phyloP scores from a whole-genome alignment of 2,797 vertebrate genomes.

The Oreortyx pictus region DNA sequence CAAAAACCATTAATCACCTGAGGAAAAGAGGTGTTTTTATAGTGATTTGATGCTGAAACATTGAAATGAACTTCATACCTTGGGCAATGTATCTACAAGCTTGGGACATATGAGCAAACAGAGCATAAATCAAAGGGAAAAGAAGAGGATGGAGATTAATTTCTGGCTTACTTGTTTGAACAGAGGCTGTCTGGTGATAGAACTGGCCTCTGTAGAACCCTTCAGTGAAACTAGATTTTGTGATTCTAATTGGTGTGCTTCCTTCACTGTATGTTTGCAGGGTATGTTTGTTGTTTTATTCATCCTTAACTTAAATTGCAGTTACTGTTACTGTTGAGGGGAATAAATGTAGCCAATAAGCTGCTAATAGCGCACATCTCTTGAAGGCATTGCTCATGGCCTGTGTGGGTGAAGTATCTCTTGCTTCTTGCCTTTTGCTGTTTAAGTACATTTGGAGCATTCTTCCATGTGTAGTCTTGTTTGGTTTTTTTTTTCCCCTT shows the following conservation, averaged over 20 bases:
- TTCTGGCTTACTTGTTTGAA: neutral
- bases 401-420: neutral
- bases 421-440: neutral
- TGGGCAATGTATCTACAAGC: neutral
- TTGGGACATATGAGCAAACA: neutral
- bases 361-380: neutral
- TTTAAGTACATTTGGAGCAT: neutral
- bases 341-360: neutral
- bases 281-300: neutral
- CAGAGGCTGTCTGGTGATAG: rapidly evolving
- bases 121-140: neutral
- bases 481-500: neutral
- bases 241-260: neutral
- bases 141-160: neutral
- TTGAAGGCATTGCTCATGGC: neutral
- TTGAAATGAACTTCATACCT: neutral
- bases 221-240: neutral
- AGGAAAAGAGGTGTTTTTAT: neutral
- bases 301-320: neutral
- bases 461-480: neutral
- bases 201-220: neutral
- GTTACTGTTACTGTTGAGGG: neutral
- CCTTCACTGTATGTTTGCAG: neutral
- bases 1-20: neutral
- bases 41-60: neutral